A percentile compares a stretch with the other conserved stretches of the same genome.
These are phyloP conservation scores for Gymnobelideus leadbeateri DNA, from an alignment of 2,113 vertebrate species.

Conservation along the genomic window DNA sequence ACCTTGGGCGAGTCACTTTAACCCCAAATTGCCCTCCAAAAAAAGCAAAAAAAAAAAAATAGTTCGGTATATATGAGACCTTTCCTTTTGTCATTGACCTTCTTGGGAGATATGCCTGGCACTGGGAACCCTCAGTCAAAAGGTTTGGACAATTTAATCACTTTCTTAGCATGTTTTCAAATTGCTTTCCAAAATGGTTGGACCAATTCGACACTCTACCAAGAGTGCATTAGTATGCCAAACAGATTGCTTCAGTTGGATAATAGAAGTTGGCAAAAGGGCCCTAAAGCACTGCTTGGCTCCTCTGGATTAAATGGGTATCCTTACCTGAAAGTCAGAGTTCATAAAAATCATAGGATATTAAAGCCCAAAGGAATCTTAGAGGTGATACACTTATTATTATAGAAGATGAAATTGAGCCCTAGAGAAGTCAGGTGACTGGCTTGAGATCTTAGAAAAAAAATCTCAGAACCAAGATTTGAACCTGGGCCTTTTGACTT, in stretches of 20 bases:
- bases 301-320: background rate
- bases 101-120: background rate
- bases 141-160: background rate
- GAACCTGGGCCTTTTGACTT: background rate
- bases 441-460: background rate
- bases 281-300: background rate
- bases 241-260: background rate
- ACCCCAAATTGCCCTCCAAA: too few relatives aligned
- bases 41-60: too few relatives aligned
- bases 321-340: background rate
- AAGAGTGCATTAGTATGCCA: background rate
- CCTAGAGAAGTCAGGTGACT: background rate
- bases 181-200: background rate
- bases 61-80: background rate
- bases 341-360: constrained; percentile 1
- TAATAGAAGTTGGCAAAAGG: background rate
- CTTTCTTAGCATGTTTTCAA: background rate
- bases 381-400: background rate
- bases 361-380: background rate
- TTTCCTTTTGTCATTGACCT: background rate
- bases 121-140: background rate
- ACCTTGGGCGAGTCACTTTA: too few relatives aligned
- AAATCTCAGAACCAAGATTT: background rate
- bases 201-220: background rate
- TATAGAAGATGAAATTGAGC: background rate